Conservation (phyloP, 2,888 invertebrate genomes). For the Apotomis turbidana region DNA sequence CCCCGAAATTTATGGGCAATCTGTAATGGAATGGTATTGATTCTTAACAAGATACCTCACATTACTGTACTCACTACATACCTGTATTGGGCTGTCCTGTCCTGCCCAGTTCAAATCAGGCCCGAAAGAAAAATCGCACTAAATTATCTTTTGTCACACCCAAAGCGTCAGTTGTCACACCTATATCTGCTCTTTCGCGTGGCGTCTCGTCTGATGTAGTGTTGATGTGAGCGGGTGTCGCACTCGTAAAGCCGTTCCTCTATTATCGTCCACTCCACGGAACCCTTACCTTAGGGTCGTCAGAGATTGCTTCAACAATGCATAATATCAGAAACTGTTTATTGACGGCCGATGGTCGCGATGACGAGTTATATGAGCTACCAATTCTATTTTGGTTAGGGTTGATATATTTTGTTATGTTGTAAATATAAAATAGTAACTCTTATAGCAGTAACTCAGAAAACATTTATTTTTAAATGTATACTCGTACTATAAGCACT, state of each 20-base stretch:
- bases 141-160: constrained; percentile 43
- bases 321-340: constrained; percentile 49
- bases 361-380: constrained; percentile 13
- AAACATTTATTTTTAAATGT: too few species aligned
- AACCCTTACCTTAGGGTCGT: constrained; percentile 62
- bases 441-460: background rate
- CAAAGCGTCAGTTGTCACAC: constrained; percentile 51
- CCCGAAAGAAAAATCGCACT: too few species aligned
- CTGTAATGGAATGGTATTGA: too few species aligned
- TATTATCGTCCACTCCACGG: constrained; percentile 71
- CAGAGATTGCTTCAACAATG: constrained; percentile 51
- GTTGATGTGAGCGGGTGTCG: constrained; percentile 76
- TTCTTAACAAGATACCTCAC: too few species aligned
- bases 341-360: constrained; percentile 29
- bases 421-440: background rate
- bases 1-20: too few species aligned
- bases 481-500: too few species aligned
- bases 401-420: background rate
- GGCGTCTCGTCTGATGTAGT: constrained; percentile 56
- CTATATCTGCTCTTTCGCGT: constrained; percentile 45
- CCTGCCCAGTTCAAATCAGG: too few species aligned
- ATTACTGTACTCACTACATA: too few species aligned
- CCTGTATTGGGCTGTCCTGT: too few species aligned
- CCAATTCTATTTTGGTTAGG: constrained; percentile 4
- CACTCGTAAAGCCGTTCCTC: constrained; percentile 76